A percentile compares a stretch with the other conserved stretches of the same genome.
Conservation (phyloP, 1,140 invertebrate species). For the Aphaenogaster rudis region DNA sequence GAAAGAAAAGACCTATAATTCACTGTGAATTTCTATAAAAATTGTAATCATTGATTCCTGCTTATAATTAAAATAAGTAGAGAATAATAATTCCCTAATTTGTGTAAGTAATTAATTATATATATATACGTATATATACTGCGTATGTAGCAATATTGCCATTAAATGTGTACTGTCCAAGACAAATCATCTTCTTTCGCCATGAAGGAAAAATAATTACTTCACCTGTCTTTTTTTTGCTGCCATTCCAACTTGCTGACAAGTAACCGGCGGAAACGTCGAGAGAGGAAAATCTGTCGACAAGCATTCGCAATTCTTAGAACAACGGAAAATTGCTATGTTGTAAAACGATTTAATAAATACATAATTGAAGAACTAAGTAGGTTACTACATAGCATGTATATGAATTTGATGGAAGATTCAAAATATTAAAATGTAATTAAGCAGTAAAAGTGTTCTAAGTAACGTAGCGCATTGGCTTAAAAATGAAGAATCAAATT, state of each 20-base stretch:
- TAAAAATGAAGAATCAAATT: background rate
- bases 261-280: constrained; percentile 69
- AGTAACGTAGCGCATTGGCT: background rate
- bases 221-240: constrained; percentile 16
- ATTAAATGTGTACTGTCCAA: background rate
- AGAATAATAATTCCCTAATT: background rate
- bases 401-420: background rate
- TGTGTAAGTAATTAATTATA: background rate
- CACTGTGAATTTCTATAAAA: background rate
- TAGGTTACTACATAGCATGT: background rate
- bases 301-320: background rate
- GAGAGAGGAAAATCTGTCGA: constrained; percentile 40
- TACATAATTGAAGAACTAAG: constrained; percentile 7
- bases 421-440: background rate
- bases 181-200: constrained; percentile 46
- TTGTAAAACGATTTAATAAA: constrained; percentile 15
- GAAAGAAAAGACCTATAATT: background rate
- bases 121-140: background rate
- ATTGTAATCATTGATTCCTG: background rate
- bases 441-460: background rate
- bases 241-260: constrained; percentile 42
- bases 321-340: constrained; percentile 20
- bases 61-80: background rate
- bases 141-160: background rate
- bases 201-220: constrained; percentile 51